Percentiles rank a stretch among this genome's conserved stretches.
Conservation (phyloP, 2,113 vertebrate species). For the Phycodurus eques region DNA sequence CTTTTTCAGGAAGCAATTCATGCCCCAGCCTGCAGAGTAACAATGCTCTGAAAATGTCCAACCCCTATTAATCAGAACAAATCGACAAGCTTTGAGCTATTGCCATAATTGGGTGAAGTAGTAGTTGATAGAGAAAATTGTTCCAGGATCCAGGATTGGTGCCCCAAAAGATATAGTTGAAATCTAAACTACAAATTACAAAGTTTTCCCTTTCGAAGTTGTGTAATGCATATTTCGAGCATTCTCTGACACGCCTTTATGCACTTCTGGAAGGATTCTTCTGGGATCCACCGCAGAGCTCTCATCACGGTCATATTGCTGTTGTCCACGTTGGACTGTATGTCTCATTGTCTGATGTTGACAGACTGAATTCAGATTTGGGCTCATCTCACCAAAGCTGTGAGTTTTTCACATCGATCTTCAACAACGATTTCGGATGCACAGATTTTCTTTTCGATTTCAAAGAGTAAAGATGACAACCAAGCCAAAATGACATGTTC, state of each 20-base stretch:
- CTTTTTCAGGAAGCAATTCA: conserved; percentile 31
- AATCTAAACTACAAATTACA: too few species aligned
- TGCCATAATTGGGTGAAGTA: neutral
- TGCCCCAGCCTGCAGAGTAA: conserved; percentile 5
- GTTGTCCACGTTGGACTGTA: too few species aligned
- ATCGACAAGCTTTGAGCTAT: neutral
- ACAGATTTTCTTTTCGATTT: too few species aligned
- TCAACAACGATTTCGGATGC: neutral
- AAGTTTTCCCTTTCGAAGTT: too few species aligned
- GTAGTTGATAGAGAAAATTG: neutral
- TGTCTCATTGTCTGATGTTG: neutral
- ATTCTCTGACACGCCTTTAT: too few species aligned
- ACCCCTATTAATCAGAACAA: neutral
- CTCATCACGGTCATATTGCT: too few species aligned
- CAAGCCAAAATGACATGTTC: too few species aligned
- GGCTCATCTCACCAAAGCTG: conserved; percentile 25
- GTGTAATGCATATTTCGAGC: too few species aligned
- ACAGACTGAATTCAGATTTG: conserved; percentile 22
- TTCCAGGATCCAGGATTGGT: neutral
- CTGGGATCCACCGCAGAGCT: too few species aligned
- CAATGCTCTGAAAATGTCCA: neutral
- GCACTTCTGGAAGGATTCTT: too few species aligned
- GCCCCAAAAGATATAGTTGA: too few species aligned
- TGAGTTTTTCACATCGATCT: conserved; percentile 41
- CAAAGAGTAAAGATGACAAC: too few species aligned